Conservation (phyloP, 1,140 invertebrate species). For the Drosophila arawakana region DNA sequence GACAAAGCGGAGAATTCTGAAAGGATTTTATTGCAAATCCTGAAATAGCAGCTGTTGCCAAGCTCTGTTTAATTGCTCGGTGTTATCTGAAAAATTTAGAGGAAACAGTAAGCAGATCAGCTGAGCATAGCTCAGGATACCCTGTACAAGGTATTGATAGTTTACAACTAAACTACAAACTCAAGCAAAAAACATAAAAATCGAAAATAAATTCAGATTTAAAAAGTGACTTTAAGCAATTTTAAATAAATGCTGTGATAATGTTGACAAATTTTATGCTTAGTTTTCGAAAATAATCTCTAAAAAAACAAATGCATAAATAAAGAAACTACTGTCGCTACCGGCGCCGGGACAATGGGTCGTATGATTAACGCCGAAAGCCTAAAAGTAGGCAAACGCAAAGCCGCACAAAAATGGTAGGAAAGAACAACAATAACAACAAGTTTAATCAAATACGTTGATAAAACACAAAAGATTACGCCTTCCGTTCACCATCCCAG, state of each 20-base stretch:
- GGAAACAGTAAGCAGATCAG: background rate
- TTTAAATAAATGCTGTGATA: conserved; percentile 20
- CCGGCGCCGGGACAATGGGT: conserved; percentile 43
- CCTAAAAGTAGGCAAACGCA: conserved; percentile 61
- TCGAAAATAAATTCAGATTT: background rate
- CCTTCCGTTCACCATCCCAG: conserved; percentile 3
- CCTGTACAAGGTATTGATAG: background rate
- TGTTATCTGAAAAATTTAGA: conserved; percentile 3
- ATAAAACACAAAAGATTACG: conserved; percentile 80
- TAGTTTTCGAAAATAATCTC: conserved; percentile 10
- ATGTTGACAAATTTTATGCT: conserved; percentile 34
- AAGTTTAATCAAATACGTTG: conserved; percentile 80
- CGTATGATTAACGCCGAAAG: conserved; percentile 74
- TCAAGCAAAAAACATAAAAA: background rate
- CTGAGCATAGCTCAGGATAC: background rate
- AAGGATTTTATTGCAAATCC: conserved; percentile 11
- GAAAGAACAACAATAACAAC: conserved; percentile 25
- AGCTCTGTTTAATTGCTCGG: conserved; percentile 31
- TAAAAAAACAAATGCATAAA: conserved; percentile 38
- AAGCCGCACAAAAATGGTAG: conserved; percentile 56
- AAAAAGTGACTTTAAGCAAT: background rate
- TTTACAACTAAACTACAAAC: no score
- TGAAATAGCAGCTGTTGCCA: conserved; percentile 19
- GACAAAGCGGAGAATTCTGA: conserved; percentile 4
- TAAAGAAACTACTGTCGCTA: conserved; percentile 39